Base-by-base conservation (phyloP, 2,113 vertebrate species). In the Calonectris borealis region DNA sequence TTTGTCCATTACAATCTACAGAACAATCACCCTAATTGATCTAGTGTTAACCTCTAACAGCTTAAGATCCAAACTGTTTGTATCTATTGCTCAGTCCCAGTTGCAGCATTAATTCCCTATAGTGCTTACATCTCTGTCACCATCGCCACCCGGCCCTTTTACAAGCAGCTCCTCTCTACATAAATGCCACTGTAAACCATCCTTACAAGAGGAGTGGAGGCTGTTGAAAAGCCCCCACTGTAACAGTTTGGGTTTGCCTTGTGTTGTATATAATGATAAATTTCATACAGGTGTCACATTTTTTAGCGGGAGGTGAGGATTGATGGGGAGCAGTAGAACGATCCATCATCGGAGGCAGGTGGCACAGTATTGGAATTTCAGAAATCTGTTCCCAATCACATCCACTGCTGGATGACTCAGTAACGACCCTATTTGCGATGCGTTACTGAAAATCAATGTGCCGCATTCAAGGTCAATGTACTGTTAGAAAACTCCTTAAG, bases 401-500 rank as follows among this genome's bases (percentile, higher is more conserved):
- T 98, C 98, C 97, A 98, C 97, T 97, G 98, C 98, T 98, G 98
- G 99, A 98, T 98, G 98, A 97, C 96, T 98, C 98, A 96, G 98
- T 99, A 99, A 99, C 97, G 98, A 99, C 99, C 99, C 98, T 98
- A 98, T 98, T 99, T 98, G 98, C 83, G 96, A 98, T 97, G 98
- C 96, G 97, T 99, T 99, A 99, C 99, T 98, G 98, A 99, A 99
- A 99, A 99, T 99, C 99, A 98, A 99, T 99, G 99, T 96, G 98
- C 98, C 70, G 75, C 98, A 98, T 98, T 99, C 99, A 99, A 99
- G 99, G 99, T 99, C 99, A 99, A 99, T 99, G 98, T 99, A 99
- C 98, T 99, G 99, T 99, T 99, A 98, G 98, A 99, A 99, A 99
- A 99, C 99, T 99, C 98, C 99, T 99, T 99, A 99, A 98, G 98